Percentiles rank a stretch among this genome's conserved stretches.
Conservation (phyloP, 1,140 invertebrate species). For the Gryllus bimaculatus region DNA sequence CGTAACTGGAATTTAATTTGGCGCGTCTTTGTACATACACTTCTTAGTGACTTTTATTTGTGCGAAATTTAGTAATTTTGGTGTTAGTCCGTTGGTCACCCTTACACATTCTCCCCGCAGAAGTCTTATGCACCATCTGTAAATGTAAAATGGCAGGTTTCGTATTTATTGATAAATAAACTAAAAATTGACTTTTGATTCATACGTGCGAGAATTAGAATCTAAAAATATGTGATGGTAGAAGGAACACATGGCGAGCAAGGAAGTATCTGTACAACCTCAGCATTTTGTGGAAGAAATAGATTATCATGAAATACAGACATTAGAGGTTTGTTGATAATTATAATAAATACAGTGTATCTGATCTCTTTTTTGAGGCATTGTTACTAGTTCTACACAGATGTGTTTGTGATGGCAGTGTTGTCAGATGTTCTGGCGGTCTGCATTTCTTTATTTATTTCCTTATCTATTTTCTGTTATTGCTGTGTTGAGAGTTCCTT, state of each 20-base stretch:
- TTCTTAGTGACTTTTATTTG: background rate
- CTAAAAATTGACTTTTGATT: slow-evolving; percentile 1
- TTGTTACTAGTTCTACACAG: too few relatives aligned
- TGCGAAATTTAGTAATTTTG: background rate
- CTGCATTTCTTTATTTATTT: slow-evolving; percentile 19
- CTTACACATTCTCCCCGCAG: background rate
- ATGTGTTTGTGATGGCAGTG: too few relatives aligned
- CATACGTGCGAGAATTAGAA: background rate
- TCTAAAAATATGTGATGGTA: slow-evolving; percentile 23
- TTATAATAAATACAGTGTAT: background rate
- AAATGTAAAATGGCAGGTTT: slow-evolving; percentile 1
- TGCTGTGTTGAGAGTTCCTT: too few relatives aligned
- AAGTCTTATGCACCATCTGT: background rate
- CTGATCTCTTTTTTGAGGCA: too few relatives aligned
- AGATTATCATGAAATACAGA: slow-evolving; percentile 45
- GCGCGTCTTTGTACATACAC: background rate
- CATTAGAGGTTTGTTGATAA: slow-evolving; percentile 37
- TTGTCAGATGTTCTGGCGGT: background rate
- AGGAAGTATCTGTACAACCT: slow-evolving; percentile 34
- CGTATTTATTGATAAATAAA: slow-evolving; percentile 6
- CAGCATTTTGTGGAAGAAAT: slow-evolving; percentile 50
- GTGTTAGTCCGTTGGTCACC: background rate
- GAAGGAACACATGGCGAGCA: slow-evolving; percentile 38
- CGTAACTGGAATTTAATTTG: too few relatives aligned
- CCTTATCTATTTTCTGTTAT: background rate